Conservation (phyloP, 2,113 vertebrate species). For the Vulpes lagopus region DNA sequence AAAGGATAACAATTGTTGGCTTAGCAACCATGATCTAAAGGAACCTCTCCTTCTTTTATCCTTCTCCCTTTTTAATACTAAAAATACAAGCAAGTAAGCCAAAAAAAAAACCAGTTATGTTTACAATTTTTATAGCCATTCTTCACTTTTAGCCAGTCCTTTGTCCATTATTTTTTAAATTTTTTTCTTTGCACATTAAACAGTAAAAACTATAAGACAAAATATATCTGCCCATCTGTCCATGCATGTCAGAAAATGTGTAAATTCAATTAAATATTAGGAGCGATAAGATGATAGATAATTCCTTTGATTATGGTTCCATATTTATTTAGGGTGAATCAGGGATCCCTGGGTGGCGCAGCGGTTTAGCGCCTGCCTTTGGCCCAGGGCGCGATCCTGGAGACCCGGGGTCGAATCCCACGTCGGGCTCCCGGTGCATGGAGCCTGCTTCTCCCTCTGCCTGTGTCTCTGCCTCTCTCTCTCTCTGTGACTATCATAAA, state of each 20-base stretch:
- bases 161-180: background rate
- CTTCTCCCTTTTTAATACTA: background rate
- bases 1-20: background rate
- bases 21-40: background rate
- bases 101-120: background rate
- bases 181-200: background rate
- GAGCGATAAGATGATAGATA: background rate
- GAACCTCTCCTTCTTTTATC: background rate
- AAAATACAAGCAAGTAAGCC: background rate
- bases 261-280: background rate
- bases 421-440: too few species aligned
- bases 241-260: background rate
- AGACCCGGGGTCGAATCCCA: too few species aligned
- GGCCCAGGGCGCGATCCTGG: too few species aligned
- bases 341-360: too few species aligned
- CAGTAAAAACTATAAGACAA: background rate
- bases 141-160: background rate
- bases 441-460: too few species aligned
- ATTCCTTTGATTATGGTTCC: background rate
- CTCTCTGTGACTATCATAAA: too few species aligned
- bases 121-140: background rate
- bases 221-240: background rate
- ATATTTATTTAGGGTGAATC: background rate
- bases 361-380: too few species aligned
- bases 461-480: too few species aligned